Evolutionary conservation across 2,888 invertebrate species (phyloP).

Genomic region (Drosophila austrosaltans): DNA sequence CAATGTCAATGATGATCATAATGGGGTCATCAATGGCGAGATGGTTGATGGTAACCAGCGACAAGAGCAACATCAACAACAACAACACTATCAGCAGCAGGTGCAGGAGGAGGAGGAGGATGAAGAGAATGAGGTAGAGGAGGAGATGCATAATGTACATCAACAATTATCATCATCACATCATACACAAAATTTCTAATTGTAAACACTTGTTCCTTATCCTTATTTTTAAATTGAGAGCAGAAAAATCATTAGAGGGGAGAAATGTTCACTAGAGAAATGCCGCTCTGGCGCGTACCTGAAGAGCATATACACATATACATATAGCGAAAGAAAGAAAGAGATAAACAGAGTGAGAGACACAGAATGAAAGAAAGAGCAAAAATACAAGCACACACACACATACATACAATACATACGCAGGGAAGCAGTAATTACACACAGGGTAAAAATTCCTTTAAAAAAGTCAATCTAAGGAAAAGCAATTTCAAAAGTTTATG

Average conservation of each 20-base stretch:
- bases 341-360: too few species aligned
- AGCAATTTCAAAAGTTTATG: background rate
- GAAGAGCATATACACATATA: constrained; percentile 36
- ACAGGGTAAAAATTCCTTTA: constrained; percentile 17
- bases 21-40: too few species aligned
- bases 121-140: constrained; percentile 9
- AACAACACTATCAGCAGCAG: constrained; percentile 17
- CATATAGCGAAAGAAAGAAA: too few species aligned
- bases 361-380: too few species aligned
- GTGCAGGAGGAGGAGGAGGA: background rate
- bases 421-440: constrained; percentile 50
- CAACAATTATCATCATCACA: background rate
- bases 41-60: constrained; percentile 4
- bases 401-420: constrained; percentile 16
- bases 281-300: constrained; percentile 72
- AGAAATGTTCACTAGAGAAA: constrained; percentile 72
- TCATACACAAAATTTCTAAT: constrained; percentile 7
- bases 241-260: constrained; percentile 45
- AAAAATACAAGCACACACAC: constrained; percentile 43
- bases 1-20: background rate
- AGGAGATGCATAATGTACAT: constrained; percentile 1
- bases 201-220: constrained; percentile 62
- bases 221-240: constrained; percentile 28
- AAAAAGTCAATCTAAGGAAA: constrained; percentile 1
- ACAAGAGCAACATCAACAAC: constrained; percentile 21